Base-by-base conservation (phyloP, 2,113 vertebrate genomes). In the Cinclus mexicanus region DNA sequence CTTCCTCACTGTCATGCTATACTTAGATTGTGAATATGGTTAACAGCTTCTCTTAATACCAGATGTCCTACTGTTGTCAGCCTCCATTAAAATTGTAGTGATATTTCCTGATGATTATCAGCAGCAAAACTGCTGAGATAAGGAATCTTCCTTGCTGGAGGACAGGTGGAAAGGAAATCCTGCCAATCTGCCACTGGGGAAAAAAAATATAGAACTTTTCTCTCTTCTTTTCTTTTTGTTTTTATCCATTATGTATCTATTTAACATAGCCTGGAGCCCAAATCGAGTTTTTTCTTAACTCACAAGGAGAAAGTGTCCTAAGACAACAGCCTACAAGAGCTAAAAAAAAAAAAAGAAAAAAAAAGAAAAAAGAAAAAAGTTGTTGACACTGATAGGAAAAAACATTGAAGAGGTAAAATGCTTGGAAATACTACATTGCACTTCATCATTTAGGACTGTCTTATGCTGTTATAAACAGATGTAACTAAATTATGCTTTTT, bases 31-130 rank as follows among this genome's bases (percentile, higher is more conserved):
- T 22, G 60, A 92, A 93, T 87, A 77, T 52, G 47, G 76, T 96
- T 94, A 94, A 88, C 88, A 89, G 91, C 86, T 95, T 93, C 60
- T 29, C 83, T 90, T 94, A 94, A 92, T 94, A 84, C 68, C 93
- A 94, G 72, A 89, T 97, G 93, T 89, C 95, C 77, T 86, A 87
- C 56, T 87, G 83, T 89, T 92, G 86, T 92, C 89, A 94, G 80
- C 29, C 39, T 68, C 86, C 83, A 74, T 61, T 63, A 83, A 95
- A 83, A 75, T 2, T 52, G 19, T 90, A 72, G 60, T 77, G 83
- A 74, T 74, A 63, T 70, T 95, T 96, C 94, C 76, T 94, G 63
- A 86, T 75, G 89, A 89, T 89, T 90, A 83, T 83, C 72, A 93
- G 50, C 83, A 92, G 80, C 60, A 87, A 81, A 97, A 93, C 19